Conservation (phyloP, 2,113 vertebrate species). For the Archocentrus centrarchus region DNA sequence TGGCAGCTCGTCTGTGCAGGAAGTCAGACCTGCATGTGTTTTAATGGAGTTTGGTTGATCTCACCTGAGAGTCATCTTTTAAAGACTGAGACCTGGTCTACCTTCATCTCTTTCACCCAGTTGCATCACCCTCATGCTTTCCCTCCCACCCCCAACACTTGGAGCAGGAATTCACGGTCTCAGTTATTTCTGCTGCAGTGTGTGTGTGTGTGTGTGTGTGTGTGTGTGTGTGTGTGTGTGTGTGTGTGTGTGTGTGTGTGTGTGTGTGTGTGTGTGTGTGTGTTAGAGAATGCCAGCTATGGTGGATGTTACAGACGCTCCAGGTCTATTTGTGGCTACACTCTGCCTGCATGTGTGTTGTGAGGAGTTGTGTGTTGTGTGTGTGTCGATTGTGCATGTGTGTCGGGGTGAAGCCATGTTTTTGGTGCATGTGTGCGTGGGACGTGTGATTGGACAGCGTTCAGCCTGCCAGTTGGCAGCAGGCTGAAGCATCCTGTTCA, state of each 20-base stretch:
- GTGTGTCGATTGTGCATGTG: background rate
- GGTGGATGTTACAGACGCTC: slow-evolving; percentile 91
- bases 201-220: slow-evolving; percentile 47
- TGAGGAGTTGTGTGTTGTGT: background rate
- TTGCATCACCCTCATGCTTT: slow-evolving; percentile 71
- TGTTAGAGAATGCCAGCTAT: slow-evolving; percentile 82
- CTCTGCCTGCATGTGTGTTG: slow-evolving; percentile 70
- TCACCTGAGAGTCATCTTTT: background rate
- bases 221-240: slow-evolving; percentile 14
- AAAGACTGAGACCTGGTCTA: slow-evolving; percentile 37
- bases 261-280: slow-evolving; percentile 29
- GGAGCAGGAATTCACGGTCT: slow-evolving; percentile 84
- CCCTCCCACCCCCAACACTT: slow-evolving; percentile 61
- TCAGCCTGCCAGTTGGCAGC: slow-evolving; percentile 80
- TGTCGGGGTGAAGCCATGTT: slow-evolving; percentile 17
- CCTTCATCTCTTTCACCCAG: slow-evolving; percentile 69
- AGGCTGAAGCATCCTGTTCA: slow-evolving; percentile 79
- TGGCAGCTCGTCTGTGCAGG: background rate
- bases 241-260: slow-evolving; percentile 39
- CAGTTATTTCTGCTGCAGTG: slow-evolving; percentile 86
- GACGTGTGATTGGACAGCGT: slow-evolving; percentile 50
- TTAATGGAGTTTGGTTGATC: background rate
- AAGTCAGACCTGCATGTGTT: background rate
- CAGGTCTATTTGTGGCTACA: slow-evolving; percentile 90
- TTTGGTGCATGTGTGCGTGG: slow-evolving; percentile 58